Evolutionary conservation across 1,140 invertebrate species (phyloP).

Genomic region (Leptopilina boulardi): DNA sequence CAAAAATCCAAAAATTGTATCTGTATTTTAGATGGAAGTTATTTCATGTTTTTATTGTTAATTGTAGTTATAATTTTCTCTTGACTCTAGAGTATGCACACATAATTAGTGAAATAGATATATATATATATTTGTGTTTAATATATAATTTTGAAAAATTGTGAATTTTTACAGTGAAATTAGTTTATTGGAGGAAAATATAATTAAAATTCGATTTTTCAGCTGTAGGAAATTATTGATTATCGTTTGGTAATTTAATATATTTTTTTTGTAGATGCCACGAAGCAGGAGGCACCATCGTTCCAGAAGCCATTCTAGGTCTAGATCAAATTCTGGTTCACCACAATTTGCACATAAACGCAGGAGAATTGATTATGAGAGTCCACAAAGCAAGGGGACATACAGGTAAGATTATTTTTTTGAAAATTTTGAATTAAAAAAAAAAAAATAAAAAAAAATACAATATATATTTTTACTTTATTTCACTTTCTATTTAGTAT

Average conservation of each 20-base stretch:
- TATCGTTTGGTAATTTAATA: not conserved
- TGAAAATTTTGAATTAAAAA: not conserved
- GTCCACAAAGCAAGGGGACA: slow-evolving; percentile 76
- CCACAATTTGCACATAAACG: slow-evolving; percentile 77
- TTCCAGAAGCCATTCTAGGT: slow-evolving; percentile 80
- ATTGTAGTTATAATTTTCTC: not conserved
- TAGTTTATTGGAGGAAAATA: too few species aligned
- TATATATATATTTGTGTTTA: too few species aligned
- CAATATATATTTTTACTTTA: too few species aligned
- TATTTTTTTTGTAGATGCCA: slow-evolving; percentile 83
- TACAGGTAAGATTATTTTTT: slow-evolving; percentile 73
- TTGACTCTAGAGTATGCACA: too few species aligned
- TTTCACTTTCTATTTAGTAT: too few species aligned
- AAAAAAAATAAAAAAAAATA: too few species aligned
- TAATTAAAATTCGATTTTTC: too few species aligned
- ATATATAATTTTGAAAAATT: too few species aligned
- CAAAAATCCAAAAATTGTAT: not conserved
- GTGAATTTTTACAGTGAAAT: too few species aligned
- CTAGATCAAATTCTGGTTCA: slow-evolving; percentile 75
- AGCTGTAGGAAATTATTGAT: not conserved
- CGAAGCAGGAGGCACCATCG: slow-evolving; percentile 86
- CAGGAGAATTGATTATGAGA: slow-evolving; percentile 77
- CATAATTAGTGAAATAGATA: too few species aligned
- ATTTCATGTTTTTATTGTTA: not conserved
- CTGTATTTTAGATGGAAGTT: not conserved